Evolutionary conservation across 2,888 invertebrate genomes (phyloP), one percentile per base, ranked within the genome.

Genomic region (Apamea epomidion): DNA sequence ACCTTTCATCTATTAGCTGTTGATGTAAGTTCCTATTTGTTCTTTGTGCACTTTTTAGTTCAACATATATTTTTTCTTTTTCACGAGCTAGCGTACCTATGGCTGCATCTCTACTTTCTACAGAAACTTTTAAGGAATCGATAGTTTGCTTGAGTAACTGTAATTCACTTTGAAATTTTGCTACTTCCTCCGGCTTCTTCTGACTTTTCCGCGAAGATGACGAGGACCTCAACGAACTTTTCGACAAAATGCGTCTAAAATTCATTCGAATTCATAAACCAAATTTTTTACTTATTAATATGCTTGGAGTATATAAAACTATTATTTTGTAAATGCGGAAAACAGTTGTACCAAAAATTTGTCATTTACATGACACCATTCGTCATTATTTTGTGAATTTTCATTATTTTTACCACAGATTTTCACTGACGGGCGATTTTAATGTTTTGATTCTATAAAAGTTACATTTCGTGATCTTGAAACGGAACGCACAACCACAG

Each of bases 1-100:
- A 93, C 90, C 97, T 94, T 92, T 97, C 97, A 85, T 97, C 97
- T 83, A 97, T 95, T 84, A 97, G 91, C 91, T 97, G 97, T 92
- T 97, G 96, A 85, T 95, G 94, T 81, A 97, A 89, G 89, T 94
- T 96, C 85, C 93, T 93, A 81, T 96, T 97, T 14, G 95, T 95
- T 88, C 97, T 93, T 90, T 95, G 96, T 70, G 96, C 95, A 87
- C 94, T 96, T 87, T 97, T 95, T 62, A 97, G 90, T 89, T 97
- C 97, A 25, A 94, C 87, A 21, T 94, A 92, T 45, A 97, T 87
- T 90, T 96, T 97, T 89, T 97, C 97, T 88, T 97, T 97, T 87
- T 97, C 97, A 68, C 96, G 93, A 29, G 95, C 95, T 78, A 97
- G 86, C 72, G 93, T 95, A n/a, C 94, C 96, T 76, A 97, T 91